Conservation (phyloP, 1,140 invertebrate genomes). For the Drosophila littoralis region DNA sequence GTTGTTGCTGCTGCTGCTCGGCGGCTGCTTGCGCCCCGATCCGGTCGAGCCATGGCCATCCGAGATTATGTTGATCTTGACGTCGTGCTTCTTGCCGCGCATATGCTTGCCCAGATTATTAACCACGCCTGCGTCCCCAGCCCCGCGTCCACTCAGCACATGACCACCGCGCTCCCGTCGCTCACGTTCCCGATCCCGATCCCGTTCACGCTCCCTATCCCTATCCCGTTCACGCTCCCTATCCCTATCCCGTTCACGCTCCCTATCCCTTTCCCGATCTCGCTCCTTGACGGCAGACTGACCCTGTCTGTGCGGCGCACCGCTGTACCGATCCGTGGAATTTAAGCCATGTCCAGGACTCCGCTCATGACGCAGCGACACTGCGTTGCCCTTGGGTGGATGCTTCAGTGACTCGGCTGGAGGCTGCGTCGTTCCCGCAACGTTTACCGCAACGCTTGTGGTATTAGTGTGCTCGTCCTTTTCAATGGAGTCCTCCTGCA, state of each 20-base stretch:
- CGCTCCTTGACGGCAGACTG: constrained; percentile 33
- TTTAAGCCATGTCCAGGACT: constrained; percentile 31
- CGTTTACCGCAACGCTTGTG: constrained; percentile 39
- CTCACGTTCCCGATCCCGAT: constrained; percentile 28
- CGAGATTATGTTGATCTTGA: constrained; percentile 80
- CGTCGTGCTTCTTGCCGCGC: constrained; percentile 77
- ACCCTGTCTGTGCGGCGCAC: constrained; percentile 55
- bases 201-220: constrained; percentile 26
- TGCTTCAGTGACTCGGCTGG: constrained; percentile 19
- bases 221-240: constrained; percentile 27
- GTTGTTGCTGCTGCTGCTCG: constrained; percentile 40
- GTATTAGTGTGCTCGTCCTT: constrained; percentile 75
- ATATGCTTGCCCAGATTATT: constrained; percentile 72
- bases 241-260: constrained; percentile 20
- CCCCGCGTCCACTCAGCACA: constrained; percentile 41
- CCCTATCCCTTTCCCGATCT: constrained; percentile 34
- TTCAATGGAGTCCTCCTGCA: constrained; percentile 71
- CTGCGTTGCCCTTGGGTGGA: not conserved
- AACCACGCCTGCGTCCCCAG: constrained; percentile 66
- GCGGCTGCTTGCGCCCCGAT: constrained; percentile 29
- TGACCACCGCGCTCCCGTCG: constrained; percentile 15
- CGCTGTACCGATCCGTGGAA: constrained; percentile 56
- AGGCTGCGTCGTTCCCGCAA: not conserved
- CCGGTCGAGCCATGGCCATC: constrained; percentile 52
- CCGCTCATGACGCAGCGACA: constrained; percentile 49